A percentile compares a stretch with the other conserved stretches of the same genome.
phyloP scores from a whole-genome alignment of 2,888 invertebrate species.

The Calliopum simillimum region DNA sequence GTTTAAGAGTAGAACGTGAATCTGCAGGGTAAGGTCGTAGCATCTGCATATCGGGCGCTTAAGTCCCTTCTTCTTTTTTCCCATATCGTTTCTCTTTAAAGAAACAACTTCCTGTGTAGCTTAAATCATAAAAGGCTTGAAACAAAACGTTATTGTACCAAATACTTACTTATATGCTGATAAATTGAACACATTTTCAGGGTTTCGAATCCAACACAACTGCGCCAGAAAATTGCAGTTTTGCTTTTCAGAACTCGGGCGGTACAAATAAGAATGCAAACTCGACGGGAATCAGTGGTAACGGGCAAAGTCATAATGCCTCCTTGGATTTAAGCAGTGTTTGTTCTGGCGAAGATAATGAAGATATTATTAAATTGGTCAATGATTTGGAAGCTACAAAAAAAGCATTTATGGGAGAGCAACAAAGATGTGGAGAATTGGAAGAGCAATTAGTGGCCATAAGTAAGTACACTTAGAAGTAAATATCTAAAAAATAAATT shows the following conservation, averaged over 20 bases:
- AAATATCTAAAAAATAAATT: background rate
- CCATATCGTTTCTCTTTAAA: no score
- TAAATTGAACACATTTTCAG: conserved; percentile 30
- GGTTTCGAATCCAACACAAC: conserved; percentile 53
- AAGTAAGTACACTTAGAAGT: conserved; percentile 54
- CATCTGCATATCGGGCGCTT: no score
- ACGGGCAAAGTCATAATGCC: conserved; percentile 42
- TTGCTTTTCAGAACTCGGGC: conserved; percentile 50
- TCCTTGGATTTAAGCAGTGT: conserved; percentile 49
- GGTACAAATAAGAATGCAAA: conserved; percentile 56
- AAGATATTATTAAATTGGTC: conserved; percentile 71
- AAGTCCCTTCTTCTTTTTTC: no score
- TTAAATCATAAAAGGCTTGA: background rate
- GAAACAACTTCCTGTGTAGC: no score
- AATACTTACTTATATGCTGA: background rate
- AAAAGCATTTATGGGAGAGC: conserved; percentile 77
- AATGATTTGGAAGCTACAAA: conserved; percentile 79
- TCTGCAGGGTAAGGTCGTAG: no score
- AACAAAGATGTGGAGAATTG: conserved; percentile 78
- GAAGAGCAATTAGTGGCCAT: conserved; percentile 80
- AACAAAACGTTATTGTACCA: background rate
- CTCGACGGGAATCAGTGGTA: conserved; percentile 58
- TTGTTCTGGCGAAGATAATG: conserved; percentile 60
- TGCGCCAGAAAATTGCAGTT: conserved; percentile 55
- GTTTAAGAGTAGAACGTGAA: no score